Evolutionary conservation across 2,797 vertebrate species (phyloP).

Genomic region (Gouania willdenowi): DNA sequence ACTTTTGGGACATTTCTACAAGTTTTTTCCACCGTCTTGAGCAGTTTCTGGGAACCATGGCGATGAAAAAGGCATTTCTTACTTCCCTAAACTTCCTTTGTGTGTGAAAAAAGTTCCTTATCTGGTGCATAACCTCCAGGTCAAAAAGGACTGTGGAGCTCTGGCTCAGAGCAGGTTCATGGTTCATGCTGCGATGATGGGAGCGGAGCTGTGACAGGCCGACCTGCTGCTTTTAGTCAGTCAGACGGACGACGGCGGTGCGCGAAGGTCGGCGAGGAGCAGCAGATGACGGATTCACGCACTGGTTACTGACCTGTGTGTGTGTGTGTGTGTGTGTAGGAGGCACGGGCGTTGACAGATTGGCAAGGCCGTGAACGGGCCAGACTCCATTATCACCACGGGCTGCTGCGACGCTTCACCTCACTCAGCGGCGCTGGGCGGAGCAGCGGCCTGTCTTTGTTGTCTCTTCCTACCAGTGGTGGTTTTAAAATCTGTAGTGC

Average conservation of each 20-base stretch:
- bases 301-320: constrained; percentile 15
- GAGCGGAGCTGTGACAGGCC: constrained; percentile 1
- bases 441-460: constrained; percentile 24
- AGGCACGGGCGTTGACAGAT: constrained; percentile 55
- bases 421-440: constrained; percentile 38
- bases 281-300: constrained; percentile 60
- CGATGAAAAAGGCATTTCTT: no score
- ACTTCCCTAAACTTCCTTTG: no score
- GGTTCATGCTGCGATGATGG: constrained; percentile 12
- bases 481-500: no score
- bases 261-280: constrained; percentile 45
- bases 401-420: constrained; percentile 53
- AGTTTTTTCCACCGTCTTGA: no score
- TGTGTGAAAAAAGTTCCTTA: no score
- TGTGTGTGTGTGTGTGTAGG: constrained; percentile 19
- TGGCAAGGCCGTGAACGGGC: constrained; percentile 59
- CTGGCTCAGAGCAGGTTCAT: no score
- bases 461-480: constrained; percentile 21
- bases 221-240: constrained; percentile 47
- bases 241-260: constrained; percentile 34
- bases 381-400: constrained; percentile 52
- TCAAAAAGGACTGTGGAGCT: constrained; percentile 24
- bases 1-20: no score
- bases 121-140: no score
- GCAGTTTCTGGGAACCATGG: no score